Evolutionary conservation across 2,113 vertebrate genomes (phyloP).

Genomic region (Dromaius novaehollandiae): DNA sequence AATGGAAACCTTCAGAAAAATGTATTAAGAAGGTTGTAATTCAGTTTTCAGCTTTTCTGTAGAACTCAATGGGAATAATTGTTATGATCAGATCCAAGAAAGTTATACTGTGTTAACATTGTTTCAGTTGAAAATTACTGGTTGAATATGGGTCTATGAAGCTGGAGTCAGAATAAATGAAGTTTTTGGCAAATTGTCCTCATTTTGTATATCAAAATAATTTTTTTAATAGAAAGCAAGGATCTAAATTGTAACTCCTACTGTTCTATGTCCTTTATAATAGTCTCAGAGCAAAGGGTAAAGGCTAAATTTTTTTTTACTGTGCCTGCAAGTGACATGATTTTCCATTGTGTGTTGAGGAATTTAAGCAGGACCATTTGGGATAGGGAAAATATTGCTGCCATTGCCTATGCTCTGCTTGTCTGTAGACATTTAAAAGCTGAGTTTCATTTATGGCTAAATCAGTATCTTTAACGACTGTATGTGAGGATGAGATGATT

Average conservation of each 20-base stretch:
- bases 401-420: not conserved
- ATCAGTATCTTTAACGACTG: not conserved
- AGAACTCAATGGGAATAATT: not conserved
- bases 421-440: not conserved
- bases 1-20: not conserved
- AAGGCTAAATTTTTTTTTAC: not conserved
- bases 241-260: not conserved
- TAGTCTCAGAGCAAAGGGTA: not conserved
- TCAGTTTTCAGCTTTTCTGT: not conserved
- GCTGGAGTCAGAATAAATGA: not conserved
- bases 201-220: not conserved
- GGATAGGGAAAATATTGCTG: not conserved
- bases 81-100: not conserved
- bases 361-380: not conserved
- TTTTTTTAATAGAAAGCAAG: not conserved
- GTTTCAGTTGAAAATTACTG: not conserved
- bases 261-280: not conserved
- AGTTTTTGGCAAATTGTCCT: not conserved
- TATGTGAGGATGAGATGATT: not conserved
- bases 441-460: not conserved
- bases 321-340: rapidly evolving
- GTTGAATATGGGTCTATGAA: not conserved
- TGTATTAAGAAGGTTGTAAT: not conserved
- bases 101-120: not conserved
- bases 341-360: not conserved